Percentiles rank a stretch among this genome's conserved stretches.
These are phyloP conservation scores for Dicycla oo DNA, from an alignment of 2,888 invertebrate genomes.

Conservation along the genomic window DNA sequence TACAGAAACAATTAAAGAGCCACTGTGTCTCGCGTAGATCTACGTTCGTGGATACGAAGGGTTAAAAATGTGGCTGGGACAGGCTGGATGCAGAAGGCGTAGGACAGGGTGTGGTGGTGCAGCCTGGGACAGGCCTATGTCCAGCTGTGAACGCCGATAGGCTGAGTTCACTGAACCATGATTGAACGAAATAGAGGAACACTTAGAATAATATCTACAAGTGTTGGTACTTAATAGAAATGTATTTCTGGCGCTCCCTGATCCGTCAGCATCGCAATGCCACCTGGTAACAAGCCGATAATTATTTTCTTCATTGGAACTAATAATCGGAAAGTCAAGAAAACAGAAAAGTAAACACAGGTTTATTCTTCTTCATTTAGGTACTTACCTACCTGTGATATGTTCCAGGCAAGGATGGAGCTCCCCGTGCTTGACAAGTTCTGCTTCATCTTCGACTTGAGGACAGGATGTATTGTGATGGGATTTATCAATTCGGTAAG, in stretches of 20 bases:
- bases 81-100: no score
- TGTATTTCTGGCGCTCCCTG: background rate
- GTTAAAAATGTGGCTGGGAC: no score
- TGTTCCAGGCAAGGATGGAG: slow-evolving; percentile 82
- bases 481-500: slow-evolving; percentile 84
- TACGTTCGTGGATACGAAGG: no score
- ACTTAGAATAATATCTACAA: background rate
- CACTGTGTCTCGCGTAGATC: no score
- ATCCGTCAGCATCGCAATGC: background rate
- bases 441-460: slow-evolving; percentile 83
- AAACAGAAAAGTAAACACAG: background rate
- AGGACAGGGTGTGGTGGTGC: no score
- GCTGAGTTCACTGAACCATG: no score
- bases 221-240: background rate
- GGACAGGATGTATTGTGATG: slow-evolving; percentile 84
- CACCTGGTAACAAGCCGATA: background rate
- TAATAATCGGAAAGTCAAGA: background rate
- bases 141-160: no score
- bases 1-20: no score
- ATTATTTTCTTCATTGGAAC: no score
- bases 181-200: background rate
- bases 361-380: no score
- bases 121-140: no score
- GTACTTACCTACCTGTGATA: background rate
- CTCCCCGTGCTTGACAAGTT: slow-evolving; percentile 86